These are phyloP conservation scores for Athene cunicularia DNA, from an alignment of 2,113 vertebrate genomes.

Conservation along the genomic window DNA sequence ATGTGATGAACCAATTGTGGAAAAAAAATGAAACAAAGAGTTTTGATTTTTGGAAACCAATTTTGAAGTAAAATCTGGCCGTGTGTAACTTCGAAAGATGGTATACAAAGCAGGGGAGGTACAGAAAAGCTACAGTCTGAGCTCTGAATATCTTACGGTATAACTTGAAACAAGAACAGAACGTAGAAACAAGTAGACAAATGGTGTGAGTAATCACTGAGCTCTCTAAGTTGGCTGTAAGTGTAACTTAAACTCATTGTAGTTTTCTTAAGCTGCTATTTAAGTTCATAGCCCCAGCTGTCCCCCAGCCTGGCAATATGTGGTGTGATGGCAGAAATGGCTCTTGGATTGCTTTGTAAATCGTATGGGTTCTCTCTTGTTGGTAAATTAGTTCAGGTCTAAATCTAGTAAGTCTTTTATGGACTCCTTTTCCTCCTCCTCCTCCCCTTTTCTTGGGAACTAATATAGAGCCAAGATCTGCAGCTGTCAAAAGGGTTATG, in stretches of 20 bases:
- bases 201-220: background rate
- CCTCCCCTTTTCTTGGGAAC: background rate
- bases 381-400: background rate
- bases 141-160: background rate
- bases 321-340: background rate
- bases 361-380: background rate
- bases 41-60: background rate
- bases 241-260: background rate
- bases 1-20: background rate
- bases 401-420: background rate
- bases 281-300: background rate
- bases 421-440: background rate
- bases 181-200: background rate
- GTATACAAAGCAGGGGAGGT: background rate
- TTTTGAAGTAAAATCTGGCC: background rate
- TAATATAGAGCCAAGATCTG: background rate
- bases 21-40: background rate
- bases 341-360: background rate
- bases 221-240: background rate
- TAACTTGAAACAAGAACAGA: background rate
- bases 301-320: background rate
- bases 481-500: background rate
- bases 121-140: background rate
- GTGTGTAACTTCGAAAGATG: background rate
- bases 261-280: background rate